Conservation (phyloP, 1,140 invertebrate species). For the Drosophila varians region DNA sequence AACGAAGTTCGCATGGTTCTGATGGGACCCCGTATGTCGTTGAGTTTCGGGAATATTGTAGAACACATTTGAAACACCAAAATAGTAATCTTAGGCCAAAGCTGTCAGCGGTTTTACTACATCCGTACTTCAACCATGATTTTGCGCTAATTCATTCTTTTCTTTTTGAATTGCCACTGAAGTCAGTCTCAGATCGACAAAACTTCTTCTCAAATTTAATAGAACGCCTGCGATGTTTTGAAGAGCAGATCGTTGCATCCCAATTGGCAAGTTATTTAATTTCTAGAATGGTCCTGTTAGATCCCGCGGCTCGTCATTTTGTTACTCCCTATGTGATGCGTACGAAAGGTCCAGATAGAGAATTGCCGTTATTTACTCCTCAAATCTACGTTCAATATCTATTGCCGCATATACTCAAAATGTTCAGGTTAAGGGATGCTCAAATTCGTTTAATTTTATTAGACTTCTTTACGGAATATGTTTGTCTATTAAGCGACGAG, state of each 20-base stretch:
- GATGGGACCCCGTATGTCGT: slow-evolving; percentile 84
- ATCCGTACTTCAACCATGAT: slow-evolving; percentile 92
- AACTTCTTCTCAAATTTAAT: slow-evolving; percentile 90
- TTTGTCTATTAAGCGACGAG: slow-evolving; percentile 88
- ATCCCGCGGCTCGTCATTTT: slow-evolving; percentile 89
- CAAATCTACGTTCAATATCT: slow-evolving; percentile 88
- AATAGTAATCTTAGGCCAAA: slow-evolving; percentile 86
- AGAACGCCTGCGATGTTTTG: slow-evolving; percentile 87
- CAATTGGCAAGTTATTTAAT: slow-evolving; percentile 90
- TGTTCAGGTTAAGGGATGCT: slow-evolving; percentile 90
- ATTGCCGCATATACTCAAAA: slow-evolving; percentile 89
- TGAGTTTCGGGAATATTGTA: slow-evolving; percentile 89
- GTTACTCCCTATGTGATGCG: slow-evolving; percentile 90
- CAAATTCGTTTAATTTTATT: slow-evolving; percentile 89
- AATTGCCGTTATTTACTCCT: slow-evolving; percentile 85
- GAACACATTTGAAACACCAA: slow-evolving; percentile 86
- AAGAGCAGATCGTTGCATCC: slow-evolving; percentile 90
- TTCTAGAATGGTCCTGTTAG: slow-evolving; percentile 92
- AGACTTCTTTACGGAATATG: slow-evolving; percentile 89
- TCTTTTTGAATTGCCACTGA: slow-evolving; percentile 91
- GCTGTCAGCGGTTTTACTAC: slow-evolving; percentile 87
- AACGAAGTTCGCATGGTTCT: slow-evolving; percentile 57
- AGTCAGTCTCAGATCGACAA: slow-evolving; percentile 89
- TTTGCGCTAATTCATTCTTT: slow-evolving; percentile 93
- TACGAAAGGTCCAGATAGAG: slow-evolving; percentile 86